phyloP scores from a whole-genome alignment of 2,888 invertebrate species.

The Leptopilina syphax region DNA sequence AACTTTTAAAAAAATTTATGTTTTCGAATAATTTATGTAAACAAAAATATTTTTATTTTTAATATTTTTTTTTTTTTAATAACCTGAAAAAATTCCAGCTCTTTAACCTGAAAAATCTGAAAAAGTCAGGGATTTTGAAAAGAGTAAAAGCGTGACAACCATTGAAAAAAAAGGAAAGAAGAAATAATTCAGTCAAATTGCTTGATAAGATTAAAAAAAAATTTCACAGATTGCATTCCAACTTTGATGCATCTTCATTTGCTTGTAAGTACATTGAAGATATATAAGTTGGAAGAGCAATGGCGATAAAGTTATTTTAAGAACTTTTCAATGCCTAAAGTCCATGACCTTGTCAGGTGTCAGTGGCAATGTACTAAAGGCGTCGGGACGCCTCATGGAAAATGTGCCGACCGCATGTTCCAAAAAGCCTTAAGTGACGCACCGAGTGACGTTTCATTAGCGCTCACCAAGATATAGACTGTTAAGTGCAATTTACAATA shows the following conservation, averaged over 20 bases:
- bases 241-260: not conserved
- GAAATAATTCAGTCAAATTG: too few species aligned
- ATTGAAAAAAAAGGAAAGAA: too few species aligned
- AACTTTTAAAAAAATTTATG: too few species aligned
- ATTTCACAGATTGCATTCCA: not conserved
- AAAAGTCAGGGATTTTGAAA: too few species aligned
- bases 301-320: conserved; percentile 57
- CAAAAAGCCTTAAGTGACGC: conserved; percentile 66
- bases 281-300: conserved; percentile 45
- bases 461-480: conserved; percentile 50
- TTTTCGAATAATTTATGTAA: too few species aligned
- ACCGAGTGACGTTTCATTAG: conserved; percentile 70
- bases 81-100: too few species aligned
- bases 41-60: too few species aligned
- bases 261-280: not conserved
- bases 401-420: conserved; percentile 53
- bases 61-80: too few species aligned
- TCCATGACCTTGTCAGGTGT: conserved; percentile 60
- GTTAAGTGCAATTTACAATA: conserved; percentile 13
- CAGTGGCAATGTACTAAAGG: conserved; percentile 55
- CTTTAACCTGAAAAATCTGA: too few species aligned
- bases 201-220: not conserved
- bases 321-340: conserved; percentile 45
- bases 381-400: conserved; percentile 54
- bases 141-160: too few species aligned